Evolutionary conservation across 2,113 vertebrate genomes (phyloP), one percentile per base, ranked within the genome.

Genomic region (Tringa solitaria): DNA sequence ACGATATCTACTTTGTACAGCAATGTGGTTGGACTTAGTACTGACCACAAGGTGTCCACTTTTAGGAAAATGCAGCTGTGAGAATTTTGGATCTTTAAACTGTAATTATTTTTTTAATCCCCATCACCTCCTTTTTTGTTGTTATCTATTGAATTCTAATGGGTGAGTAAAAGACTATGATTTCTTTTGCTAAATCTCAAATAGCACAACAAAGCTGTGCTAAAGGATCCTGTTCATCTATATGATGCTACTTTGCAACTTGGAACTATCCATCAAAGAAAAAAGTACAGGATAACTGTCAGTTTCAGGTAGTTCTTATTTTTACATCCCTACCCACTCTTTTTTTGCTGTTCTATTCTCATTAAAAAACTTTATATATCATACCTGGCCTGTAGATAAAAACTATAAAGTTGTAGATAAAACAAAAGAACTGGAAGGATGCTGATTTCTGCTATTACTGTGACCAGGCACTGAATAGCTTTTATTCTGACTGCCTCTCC

Each of bases 1-100:
- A 70, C 24, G 20, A 8, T 32, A 78, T 11, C 13, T 46, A 59
- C 37, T 87, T 87, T 43, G 17, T 28, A 63, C 12, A 72, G 15
- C 20, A 54, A 12, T 3, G 5, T 14, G 3, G 8, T 23, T 77
- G 11, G 16, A 17, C 0, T 0, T 6, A 79, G 6, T 41, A 15
- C 22, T 43, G 21, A 33, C 14, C 22, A 33, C 3, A 51, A 56
- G 18, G 0, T 17, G n/a, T 41, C 11, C 7, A 33, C 26, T 64
- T 85, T 64, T 32, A 76, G 28, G n/a, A 88, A 85, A 51, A 3
- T 43, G 6, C 22, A 22, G 26, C 19, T 69, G 6, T 76, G 20
- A 54, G 13, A 76, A 73, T 81, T 80, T 90, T 26, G 3, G 14
- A 21, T 73, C 26, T 81, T 92, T 35, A 87, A 53, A 9, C 4